Evolutionary conservation across 2,888 invertebrate species (phyloP).

Genomic region (Urechis unicinctus): DNA sequence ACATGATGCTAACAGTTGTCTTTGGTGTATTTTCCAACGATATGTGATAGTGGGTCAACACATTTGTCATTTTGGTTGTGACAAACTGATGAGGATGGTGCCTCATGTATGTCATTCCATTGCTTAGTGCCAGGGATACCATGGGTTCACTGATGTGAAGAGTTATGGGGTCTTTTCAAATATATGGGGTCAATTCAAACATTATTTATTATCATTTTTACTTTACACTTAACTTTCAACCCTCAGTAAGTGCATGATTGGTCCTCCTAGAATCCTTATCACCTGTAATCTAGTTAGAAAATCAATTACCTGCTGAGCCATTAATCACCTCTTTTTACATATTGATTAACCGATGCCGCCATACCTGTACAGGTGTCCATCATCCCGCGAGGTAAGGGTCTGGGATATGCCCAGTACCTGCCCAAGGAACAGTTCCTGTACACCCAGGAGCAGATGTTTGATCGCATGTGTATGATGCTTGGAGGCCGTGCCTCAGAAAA

Average conservation of each 20-base stretch:
- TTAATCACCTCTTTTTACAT: neutral
- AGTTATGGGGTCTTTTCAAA: no score
- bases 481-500: conserved; percentile 98
- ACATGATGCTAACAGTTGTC: no score
- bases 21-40: no score
- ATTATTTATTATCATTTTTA: no score
- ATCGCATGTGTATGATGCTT: conserved; percentile 97
- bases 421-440: conserved; percentile 98
- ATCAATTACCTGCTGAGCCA: neutral
- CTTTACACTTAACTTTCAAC: no score
- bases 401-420: conserved; percentile 98
- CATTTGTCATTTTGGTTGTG: no score
- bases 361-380: conserved; percentile 67
- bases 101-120: no score
- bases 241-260: neutral
- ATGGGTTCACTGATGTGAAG: no score
- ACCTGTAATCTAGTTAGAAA: neutral
- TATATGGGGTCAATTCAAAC: no score
- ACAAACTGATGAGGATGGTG: no score
- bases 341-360: neutral
- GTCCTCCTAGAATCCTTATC: neutral
- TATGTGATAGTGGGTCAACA: neutral
- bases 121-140: no score
- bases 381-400: conserved; percentile 94
- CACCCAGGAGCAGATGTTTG: conserved; percentile 91